These are phyloP conservation scores for Atethmia centrago DNA, from an alignment of 2,888 invertebrate genomes.

Conservation along the genomic window DNA sequence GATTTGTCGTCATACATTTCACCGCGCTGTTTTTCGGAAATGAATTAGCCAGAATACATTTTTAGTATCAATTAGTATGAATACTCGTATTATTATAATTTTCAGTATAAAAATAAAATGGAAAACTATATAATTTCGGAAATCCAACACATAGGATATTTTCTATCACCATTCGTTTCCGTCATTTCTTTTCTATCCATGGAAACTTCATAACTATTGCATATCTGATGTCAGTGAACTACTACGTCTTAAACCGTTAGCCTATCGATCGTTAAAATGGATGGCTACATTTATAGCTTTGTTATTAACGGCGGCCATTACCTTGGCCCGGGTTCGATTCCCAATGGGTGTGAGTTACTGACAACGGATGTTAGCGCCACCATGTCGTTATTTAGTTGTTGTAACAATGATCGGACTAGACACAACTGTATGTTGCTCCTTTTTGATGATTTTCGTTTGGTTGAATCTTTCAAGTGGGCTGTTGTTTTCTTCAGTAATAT, in stretches of 20 bases:
- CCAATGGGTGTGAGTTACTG: neutral
- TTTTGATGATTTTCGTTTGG: neutral
- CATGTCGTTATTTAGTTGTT: neutral
- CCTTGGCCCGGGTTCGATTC: conserved; percentile 8
- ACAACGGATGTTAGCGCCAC: conserved; percentile 6
- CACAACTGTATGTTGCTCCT: neutral
- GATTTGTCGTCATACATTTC: too few species aligned
- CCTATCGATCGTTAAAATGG: conserved; percentile 15
- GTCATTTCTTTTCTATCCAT: too few species aligned
- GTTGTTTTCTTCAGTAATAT: too few species aligned
- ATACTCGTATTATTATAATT: neutral
- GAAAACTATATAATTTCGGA: neutral
- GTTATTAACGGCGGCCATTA: conserved; percentile 10
- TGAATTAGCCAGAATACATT: neutral
- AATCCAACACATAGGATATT: neutral
- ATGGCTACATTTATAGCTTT: conserved; percentile 27
- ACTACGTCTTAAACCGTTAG: conserved; percentile 33
- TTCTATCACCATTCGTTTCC: too few species aligned
- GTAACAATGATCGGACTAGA: neutral
- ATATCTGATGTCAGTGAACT: neutral
- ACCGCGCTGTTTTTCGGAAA: too few species aligned
- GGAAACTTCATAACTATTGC: conserved; percentile 9
- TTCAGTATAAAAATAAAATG: neutral
- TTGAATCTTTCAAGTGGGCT: neutral
- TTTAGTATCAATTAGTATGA: neutral